These are phyloP conservation scores for Prunella strophiata DNA, from an alignment of 2,797 vertebrate species.

Conservation along the genomic window DNA sequence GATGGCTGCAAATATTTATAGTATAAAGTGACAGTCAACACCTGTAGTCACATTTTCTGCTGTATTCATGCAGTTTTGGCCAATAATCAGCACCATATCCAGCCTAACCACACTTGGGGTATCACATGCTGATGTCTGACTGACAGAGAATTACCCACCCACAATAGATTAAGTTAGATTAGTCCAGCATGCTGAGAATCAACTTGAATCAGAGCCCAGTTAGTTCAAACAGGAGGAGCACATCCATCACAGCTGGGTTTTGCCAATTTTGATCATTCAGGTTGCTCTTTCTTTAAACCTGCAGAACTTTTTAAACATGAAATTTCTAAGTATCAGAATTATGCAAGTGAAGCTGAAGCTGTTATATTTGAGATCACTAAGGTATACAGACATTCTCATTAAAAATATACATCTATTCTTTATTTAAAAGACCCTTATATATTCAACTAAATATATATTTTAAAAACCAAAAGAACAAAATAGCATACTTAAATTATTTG, in stretches of 20 bases:
- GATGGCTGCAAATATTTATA: not conserved
- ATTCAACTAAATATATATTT: not conserved
- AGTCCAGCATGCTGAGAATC: not conserved
- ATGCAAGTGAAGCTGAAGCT: not conserved
- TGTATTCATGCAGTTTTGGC: not conserved
- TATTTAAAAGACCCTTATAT: rapidly evolving
- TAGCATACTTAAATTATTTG: not conserved
- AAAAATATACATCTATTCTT: not conserved
- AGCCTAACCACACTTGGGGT: rapidly evolving
- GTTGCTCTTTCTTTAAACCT: not conserved
- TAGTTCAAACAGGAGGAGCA: not conserved
- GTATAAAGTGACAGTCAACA: not conserved
- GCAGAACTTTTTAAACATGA: not conserved
- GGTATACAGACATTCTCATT: not conserved
- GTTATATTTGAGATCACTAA: not conserved
- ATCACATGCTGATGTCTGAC: not conserved
- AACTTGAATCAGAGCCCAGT: not conserved
- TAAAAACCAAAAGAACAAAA: not conserved
- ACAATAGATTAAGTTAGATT: not conserved
- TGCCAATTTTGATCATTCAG: not conserved
- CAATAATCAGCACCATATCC: not conserved
- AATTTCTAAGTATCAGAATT: not conserved
- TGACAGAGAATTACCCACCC: not conserved
- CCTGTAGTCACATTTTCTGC: not conserved
- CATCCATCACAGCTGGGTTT: not conserved